Evolutionary conservation across 1,140 invertebrate species (phyloP).

Genomic region (Penaeus indicus): DNA sequence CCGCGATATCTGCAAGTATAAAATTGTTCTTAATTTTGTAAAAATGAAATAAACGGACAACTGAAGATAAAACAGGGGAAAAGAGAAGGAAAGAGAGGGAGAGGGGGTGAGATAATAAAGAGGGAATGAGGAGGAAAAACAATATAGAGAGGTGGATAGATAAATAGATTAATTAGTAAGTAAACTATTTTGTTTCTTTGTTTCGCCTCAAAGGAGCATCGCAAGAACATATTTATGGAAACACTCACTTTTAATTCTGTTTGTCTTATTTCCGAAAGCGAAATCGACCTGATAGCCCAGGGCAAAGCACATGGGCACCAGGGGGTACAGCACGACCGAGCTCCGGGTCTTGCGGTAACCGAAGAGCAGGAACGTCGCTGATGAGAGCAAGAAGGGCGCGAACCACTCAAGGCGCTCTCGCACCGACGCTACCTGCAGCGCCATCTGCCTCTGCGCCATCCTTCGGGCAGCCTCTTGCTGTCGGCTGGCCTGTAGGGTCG

Average conservation of each 20-base stretch:
- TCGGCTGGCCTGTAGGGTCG: not conserved
- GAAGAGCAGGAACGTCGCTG: not conserved
- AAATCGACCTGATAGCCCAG: constrained; percentile 29
- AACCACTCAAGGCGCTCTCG: constrained; percentile 30
- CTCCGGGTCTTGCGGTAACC: constrained; percentile 6
- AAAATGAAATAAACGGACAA: too few relatives aligned
- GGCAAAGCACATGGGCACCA: constrained; percentile 34
- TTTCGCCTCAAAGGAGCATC: not conserved
- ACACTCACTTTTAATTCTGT: constrained; percentile 26
- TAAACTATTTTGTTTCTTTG: not conserved
- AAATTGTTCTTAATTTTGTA: too few relatives aligned
- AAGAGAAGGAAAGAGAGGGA: too few relatives aligned
- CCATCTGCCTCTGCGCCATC: constrained; percentile 35
- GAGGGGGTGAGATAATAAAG: too few relatives aligned
- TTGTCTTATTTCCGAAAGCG: constrained; percentile 33
- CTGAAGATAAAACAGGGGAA: too few relatives aligned
- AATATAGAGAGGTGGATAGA: too few relatives aligned
- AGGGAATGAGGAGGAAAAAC: not conserved
- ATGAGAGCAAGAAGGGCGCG: not conserved
- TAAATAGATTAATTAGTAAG: too few relatives aligned
- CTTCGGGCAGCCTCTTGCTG: not conserved
- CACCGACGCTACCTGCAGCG: constrained; percentile 19
- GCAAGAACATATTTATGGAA: not conserved
- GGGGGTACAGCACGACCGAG: constrained; percentile 16
- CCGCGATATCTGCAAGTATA: constrained; percentile 5